phyloP scores from a whole-genome alignment of 2,113 vertebrate genomes.

The Cisticola juncidis region DNA sequence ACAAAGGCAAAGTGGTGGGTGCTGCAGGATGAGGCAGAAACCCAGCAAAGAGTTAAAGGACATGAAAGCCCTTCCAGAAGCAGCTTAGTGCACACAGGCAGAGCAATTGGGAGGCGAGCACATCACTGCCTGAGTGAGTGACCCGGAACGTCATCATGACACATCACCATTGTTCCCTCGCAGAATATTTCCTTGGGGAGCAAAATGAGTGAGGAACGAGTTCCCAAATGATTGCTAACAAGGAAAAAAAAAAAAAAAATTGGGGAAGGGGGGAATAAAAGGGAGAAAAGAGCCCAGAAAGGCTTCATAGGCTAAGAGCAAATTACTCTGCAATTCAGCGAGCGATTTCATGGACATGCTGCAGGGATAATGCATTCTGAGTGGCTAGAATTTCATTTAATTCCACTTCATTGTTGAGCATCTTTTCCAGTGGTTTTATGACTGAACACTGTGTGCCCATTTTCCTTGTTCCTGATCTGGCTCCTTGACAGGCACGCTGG shows the following conservation, averaged over 20 bases:
- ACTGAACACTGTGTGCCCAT: conserved; percentile 24
- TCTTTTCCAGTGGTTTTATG: conserved; percentile 51
- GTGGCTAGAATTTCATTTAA: conserved; percentile 72
- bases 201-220: conserved; percentile 36
- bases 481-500: background rate
- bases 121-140: conserved; percentile 37
- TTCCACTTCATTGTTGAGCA: conserved; percentile 65
- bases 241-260: background rate
- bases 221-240: conserved; percentile 41
- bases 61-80: background rate
- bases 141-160: background rate
- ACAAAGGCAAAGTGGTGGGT: background rate
- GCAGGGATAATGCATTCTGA: conserved; percentile 72
- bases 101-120: background rate
- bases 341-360: conserved; percentile 62
- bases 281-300: background rate
- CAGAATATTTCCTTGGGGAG: conserved; percentile 31
- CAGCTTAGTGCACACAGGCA: background rate
- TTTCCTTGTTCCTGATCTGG: background rate
- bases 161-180: conserved; percentile 33
- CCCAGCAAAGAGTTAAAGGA: conserved; percentile 30
- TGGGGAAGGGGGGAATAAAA: background rate
- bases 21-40: background rate
- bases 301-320: conserved; percentile 60
- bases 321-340: conserved; percentile 68